Evolutionary conservation across 2,113 vertebrate genomes (phyloP).

Genomic region (Helogale parvula): DNA sequence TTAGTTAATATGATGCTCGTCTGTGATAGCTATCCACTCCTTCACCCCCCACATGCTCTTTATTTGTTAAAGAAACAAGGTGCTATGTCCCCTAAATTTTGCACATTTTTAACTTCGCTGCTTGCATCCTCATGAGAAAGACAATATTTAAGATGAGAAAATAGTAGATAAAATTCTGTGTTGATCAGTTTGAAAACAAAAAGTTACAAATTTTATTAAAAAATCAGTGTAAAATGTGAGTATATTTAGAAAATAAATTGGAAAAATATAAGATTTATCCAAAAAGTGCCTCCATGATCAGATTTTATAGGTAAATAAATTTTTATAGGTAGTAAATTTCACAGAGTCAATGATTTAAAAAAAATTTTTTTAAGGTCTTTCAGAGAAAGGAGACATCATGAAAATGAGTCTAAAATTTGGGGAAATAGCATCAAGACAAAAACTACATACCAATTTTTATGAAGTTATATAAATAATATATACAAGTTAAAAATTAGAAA

Average conservation of each 20-base stretch:
- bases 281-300: neutral
- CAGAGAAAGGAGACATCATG: neutral
- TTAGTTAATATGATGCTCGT: neutral
- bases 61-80: neutral
- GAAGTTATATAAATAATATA: neutral
- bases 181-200: constrained; percentile 9
- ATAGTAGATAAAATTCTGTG: neutral
- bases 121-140: neutral
- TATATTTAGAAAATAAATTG: neutral
- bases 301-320: neutral
- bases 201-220: neutral
- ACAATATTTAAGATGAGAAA: constrained; percentile 4
- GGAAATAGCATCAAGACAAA: neutral
- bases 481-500: neutral
- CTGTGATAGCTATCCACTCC: neutral
- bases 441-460: neutral
- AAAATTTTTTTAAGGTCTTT: neutral
- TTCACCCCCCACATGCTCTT: neutral
- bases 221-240: neutral
- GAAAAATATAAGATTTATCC: neutral
- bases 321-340: neutral
- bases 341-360: neutral
- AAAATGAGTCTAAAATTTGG: neutral
- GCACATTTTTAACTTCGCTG: neutral
- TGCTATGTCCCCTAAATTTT: neutral